phyloP scores from a whole-genome alignment of 2,113 vertebrate species.

The Catagonus wagneri region DNA sequence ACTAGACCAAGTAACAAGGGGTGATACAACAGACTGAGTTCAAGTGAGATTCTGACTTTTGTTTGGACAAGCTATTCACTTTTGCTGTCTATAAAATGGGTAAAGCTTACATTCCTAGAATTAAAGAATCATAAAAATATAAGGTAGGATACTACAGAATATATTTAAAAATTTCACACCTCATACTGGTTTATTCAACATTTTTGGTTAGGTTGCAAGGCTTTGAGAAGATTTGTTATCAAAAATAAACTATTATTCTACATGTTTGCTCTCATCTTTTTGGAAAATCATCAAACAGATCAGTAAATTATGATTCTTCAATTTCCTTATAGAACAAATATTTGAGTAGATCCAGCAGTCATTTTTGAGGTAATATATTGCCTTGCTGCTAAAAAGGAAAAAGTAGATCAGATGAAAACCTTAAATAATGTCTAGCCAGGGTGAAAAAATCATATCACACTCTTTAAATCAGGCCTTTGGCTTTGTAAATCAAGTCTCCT shows the following conservation, averaged over 20 bases:
- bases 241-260: background rate
- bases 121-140: background rate
- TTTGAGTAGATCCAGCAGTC: background rate
- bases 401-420: background rate
- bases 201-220: background rate
- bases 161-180: background rate
- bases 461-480: constrained; percentile 13
- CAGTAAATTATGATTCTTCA: constrained; percentile 1
- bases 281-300: background rate
- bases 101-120: constrained; percentile 56
- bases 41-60: constrained; percentile 22
- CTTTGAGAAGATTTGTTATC: constrained; percentile 7
- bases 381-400: background rate
- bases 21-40: background rate
- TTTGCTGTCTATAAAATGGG: constrained; percentile 79
- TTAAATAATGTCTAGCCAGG: background rate
- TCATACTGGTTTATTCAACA: background rate
- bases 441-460: background rate
- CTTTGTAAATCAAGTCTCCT: constrained; percentile 23
- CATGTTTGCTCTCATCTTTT: constrained; percentile 27
- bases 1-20: background rate
- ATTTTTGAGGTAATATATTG: background rate
- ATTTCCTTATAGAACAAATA: background rate
- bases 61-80: constrained; percentile 69
- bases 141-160: background rate